Evolutionary conservation across 2,113 vertebrate genomes (phyloP).

Genomic region (Dipodomys ordii): DNA sequence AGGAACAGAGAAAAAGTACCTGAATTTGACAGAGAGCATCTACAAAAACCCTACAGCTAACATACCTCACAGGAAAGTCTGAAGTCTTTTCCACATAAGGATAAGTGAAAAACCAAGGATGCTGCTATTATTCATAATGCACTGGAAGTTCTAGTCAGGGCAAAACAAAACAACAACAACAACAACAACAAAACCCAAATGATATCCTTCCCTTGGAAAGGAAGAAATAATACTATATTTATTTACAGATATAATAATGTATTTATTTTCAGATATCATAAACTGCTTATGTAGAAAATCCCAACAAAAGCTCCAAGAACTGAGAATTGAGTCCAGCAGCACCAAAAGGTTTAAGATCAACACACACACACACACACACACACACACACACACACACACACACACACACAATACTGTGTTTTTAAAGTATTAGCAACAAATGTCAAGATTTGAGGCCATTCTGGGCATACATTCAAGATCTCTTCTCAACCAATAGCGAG

Average conservation of each 20-base stretch:
- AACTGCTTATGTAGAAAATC: neutral
- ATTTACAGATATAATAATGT: neutral
- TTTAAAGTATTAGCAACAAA: constrained; percentile 14
- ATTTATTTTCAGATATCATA: neutral
- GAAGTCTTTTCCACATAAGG: neutral
- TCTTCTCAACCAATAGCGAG: too few species aligned
- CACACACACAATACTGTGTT: neutral
- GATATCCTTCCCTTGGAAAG: neutral
- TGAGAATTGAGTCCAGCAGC: constrained; percentile 38
- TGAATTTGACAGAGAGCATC: constrained; percentile 18
- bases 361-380: neutral
- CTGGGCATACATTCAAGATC: too few species aligned
- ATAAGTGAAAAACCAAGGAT: constrained; percentile 44
- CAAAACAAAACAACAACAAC: neutral
- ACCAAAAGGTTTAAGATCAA: neutral
- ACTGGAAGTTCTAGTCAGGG: constrained; percentile 11
- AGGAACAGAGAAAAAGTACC: neutral
- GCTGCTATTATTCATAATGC: neutral
- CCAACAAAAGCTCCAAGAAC: neutral
- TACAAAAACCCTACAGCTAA: constrained; percentile 7
- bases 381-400: neutral
- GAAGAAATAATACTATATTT: neutral
- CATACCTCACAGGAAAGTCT: neutral
- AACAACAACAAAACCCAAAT: constrained; percentile 28
- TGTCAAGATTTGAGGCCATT: neutral